These are phyloP conservation scores for Danionella cerebrum DNA, from an alignment of 2,113 vertebrate genomes.

Conservation along the genomic window DNA sequence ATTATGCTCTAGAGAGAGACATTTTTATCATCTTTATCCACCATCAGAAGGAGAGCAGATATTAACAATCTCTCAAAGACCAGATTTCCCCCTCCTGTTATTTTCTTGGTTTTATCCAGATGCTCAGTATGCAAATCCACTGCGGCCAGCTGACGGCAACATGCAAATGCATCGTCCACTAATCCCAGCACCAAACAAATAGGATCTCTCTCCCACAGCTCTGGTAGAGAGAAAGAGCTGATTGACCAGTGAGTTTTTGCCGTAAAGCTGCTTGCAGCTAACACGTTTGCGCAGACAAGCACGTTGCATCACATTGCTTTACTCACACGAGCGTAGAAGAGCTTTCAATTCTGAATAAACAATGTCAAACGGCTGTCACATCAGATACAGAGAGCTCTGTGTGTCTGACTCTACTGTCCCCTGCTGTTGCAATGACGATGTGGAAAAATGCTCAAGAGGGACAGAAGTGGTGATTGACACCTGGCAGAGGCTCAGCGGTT, in stretches of 20 bases:
- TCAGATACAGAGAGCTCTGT: neutral
- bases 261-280: neutral
- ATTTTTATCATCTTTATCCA: neutral
- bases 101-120: constrained; percentile 8
- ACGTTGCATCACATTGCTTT: neutral
- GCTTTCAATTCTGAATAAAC: constrained; percentile 12
- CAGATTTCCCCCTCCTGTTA: neutral
- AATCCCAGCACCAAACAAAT: constrained; percentile 20
- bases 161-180: neutral
- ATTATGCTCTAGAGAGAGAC: neutral
- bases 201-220: neutral
- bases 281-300: neutral
- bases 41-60: neutral
- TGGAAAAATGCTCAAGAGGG: constrained; percentile 1
- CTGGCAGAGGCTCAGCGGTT: neutral
- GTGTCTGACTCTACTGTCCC: neutral
- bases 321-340: neutral
- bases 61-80: neutral
- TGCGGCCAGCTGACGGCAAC: constrained; percentile 19
- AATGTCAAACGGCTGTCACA: constrained; percentile 25
- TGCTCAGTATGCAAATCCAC: constrained; percentile 41
- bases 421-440: neutral
- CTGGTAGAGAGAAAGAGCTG: neutral
- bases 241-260: neutral
- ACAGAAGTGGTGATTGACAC: constrained; percentile 8